Evolutionary conservation across 2,113 vertebrate species (phyloP).

Genomic region (Delphinus delphis): DNA sequence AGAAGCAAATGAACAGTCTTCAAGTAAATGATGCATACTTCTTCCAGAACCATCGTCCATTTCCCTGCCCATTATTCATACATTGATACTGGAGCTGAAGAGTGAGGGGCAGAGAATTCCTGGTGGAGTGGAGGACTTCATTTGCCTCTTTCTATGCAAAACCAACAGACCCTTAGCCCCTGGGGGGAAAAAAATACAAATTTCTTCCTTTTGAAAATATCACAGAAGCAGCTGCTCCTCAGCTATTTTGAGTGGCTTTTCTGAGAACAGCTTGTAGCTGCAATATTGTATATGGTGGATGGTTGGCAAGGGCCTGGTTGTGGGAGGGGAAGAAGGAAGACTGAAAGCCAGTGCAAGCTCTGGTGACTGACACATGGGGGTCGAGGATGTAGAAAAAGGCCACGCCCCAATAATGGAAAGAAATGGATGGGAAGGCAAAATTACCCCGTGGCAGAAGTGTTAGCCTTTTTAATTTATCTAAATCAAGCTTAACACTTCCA

Average conservation of each 20-base stretch:
- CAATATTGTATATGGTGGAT: constrained; percentile 66
- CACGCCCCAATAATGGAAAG: background rate
- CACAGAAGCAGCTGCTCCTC: constrained; percentile 74
- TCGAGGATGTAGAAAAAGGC: background rate
- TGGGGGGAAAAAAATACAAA: constrained; percentile 33
- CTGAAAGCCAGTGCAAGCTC: background rate
- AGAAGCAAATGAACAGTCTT: constrained; percentile 61
- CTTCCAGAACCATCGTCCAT: background rate
- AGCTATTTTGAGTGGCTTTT: constrained; percentile 77
- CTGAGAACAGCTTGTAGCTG: constrained; percentile 74
- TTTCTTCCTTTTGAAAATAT: constrained; percentile 77
- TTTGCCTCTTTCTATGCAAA: constrained; percentile 61
- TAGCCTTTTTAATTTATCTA: background rate
- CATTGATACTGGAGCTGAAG: background rate
- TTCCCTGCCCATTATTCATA: background rate
- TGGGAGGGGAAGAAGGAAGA: constrained; percentile 46
- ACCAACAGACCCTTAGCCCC: constrained; percentile 42
- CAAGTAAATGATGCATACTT: background rate
- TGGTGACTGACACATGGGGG: background rate
- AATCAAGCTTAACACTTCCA: background rate
- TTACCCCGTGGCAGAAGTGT: background rate
- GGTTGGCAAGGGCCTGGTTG: constrained; percentile 53
- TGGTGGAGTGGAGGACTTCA: background rate
- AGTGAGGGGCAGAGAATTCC: background rate
- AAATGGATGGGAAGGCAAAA: background rate